phyloP scores from a whole-genome alignment of 92 coral and sea anemone species.

The Scolanthus callimorphus region DNA sequence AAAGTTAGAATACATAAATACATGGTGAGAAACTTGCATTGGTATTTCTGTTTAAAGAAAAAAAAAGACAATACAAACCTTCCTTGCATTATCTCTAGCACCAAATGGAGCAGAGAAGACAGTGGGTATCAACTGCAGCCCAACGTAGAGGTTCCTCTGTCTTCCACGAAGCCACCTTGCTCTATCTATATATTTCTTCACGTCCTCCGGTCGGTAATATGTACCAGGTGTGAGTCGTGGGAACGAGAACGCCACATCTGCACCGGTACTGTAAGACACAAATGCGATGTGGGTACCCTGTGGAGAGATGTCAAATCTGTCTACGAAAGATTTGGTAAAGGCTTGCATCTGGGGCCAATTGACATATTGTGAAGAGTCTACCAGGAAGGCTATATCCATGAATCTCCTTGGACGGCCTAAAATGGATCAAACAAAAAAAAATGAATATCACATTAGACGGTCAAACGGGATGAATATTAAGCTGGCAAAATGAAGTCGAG shows the following conservation, averaged over 20 bases:
- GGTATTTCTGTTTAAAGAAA: too few species aligned
- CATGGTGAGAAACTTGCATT: too few species aligned
- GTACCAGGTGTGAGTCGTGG: slow-evolving; percentile 10
- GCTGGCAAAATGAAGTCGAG: too few species aligned
- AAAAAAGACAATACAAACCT: too few species aligned
- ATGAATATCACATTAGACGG: too few species aligned
- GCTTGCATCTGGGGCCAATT: not conserved
- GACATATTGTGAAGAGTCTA: not conserved
- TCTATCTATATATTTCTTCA: slow-evolving; percentile 7
- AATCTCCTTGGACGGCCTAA: not conserved
- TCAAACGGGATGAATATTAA: too few species aligned
- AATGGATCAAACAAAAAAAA: too few species aligned
- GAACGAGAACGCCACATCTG: slow-evolving; percentile 12
- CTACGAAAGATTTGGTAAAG: slow-evolving; percentile 1
- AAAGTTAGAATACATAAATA: too few species aligned
- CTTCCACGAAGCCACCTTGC: slow-evolving; percentile 12
- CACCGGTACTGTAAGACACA: slow-evolving; percentile 15
- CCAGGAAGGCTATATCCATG: slow-evolving; percentile 2
- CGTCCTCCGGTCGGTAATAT: slow-evolving; percentile 7
- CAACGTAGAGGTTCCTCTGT: slow-evolving; percentile 12
- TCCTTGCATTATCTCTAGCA: slow-evolving; percentile 1
- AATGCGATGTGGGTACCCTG: slow-evolving; percentile 20
- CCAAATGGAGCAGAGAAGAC: slow-evolving; percentile 14
- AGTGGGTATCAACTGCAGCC: slow-evolving; percentile 1
- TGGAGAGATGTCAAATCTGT: slow-evolving; percentile 15